These are phyloP conservation scores for Rhipidura dahli DNA, from an alignment of 2,113 vertebrate genomes.

Conservation along the genomic window DNA sequence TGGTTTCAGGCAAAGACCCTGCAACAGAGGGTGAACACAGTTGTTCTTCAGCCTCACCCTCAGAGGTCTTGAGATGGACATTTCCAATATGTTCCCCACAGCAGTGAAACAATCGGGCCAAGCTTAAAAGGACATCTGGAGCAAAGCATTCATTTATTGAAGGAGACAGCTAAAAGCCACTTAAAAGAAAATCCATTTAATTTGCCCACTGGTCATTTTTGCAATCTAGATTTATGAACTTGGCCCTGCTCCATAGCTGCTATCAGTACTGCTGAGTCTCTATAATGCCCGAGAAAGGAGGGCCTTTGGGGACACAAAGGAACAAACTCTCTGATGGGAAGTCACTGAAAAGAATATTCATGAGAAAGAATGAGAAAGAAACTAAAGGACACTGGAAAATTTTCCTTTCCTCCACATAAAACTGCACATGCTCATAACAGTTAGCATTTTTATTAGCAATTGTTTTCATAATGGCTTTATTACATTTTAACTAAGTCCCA, in stretches of 20 bases:
- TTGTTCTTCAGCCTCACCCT: not conserved
- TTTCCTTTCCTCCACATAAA: not conserved
- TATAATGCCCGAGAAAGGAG: not conserved
- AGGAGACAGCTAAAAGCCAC: not conserved
- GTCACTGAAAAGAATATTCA: not conserved
- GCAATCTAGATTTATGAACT: not conserved
- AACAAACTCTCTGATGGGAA: not conserved
- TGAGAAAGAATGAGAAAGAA: not conserved
- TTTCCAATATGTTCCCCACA: not conserved
- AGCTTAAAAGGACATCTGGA: not conserved
- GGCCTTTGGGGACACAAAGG: not conserved
- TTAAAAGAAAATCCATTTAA: not conserved
- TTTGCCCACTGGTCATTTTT: not conserved
- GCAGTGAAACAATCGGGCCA: not conserved
- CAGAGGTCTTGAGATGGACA: not conserved
- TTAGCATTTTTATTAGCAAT: not conserved
- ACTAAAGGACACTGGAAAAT: not conserved
- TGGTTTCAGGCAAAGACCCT: constrained; percentile 47
- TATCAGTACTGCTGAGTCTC: not conserved
- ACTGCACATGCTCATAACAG: not conserved
- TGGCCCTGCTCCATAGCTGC: not conserved
- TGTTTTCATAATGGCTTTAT: not conserved
- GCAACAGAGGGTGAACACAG: not conserved
- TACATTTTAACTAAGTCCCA: not conserved
- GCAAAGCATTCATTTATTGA: not conserved